Base-by-base conservation (phyloP, 2,888 invertebrate genomes). In the Cecidostiba fungosa region DNA sequence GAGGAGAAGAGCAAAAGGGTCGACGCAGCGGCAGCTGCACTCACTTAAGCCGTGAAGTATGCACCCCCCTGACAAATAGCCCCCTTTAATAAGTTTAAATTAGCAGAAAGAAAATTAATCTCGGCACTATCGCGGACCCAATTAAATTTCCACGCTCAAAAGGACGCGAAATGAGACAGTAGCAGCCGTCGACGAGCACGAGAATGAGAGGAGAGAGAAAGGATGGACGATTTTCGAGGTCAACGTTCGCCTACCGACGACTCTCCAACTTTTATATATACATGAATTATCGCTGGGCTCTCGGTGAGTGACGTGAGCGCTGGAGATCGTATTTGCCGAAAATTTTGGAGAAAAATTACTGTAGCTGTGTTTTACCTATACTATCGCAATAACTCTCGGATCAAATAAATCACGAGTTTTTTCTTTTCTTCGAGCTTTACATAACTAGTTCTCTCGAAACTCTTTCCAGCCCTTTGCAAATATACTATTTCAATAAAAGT, bases 71-170 rank as follows among this genome's bases (percentile, higher is more conserved):
- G 80, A 83, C 83, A 86, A 86, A 86, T 83, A 86, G 83, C 80
- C 70, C 70, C 69, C 47, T 47, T 85, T 83, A 86, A 83, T 86
- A 86, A 83, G 77, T 83, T 83, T 77, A 83, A 83, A 86, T 86
- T 86, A 80, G 83, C 83, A 70, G 78, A 83, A 86, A 83, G 86
- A 76, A 83, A 86, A 83, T 83, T 86, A 86, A 80, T 83, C 86
- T 77, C 72, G 50, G 79, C 47, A 43, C 80, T 80, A 77, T 79
- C 26, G 47, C 39, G 78, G 77, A 83, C 82, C 78, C 86, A 86
- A 83, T 86, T 86, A 86, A 83, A 86, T 86, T 86, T 80, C 62
- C 23, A 76, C 83, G 77, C 83, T 83, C 70, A 83, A 77, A 83
- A 83, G 74, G 82, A 82, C 70, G 47, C 47, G 66, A 50, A 81